Evolutionary conservation across 2,113 vertebrate genomes (phyloP).

Genomic region (Triplophysa dalaica): DNA sequence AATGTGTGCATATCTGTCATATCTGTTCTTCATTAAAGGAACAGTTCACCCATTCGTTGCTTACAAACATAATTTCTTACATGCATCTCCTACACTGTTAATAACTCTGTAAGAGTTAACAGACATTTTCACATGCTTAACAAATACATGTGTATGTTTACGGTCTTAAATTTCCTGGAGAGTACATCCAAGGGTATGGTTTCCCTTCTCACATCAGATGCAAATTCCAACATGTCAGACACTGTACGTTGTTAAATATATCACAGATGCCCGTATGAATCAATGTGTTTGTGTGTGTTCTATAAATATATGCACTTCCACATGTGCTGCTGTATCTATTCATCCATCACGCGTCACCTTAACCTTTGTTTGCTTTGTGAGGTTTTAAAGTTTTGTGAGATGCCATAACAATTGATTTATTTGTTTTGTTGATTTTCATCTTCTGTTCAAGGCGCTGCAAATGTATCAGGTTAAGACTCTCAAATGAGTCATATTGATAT

Average conservation of each 20-base stretch:
- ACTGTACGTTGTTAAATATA: not conserved
- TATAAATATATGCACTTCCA: not conserved
- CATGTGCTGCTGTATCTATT: not conserved
- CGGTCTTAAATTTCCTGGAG: not conserved
- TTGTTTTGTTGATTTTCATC: not conserved
- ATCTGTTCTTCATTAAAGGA: not conserved
- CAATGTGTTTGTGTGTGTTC: not conserved
- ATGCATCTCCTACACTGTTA: not conserved
- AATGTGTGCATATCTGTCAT: not conserved
- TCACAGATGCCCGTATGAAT: not conserved
- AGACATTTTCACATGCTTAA: not conserved
- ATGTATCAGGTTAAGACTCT: not conserved
- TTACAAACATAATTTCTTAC: too few relatives aligned
- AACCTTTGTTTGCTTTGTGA: not conserved
- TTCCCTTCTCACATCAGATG: constrained; percentile 7
- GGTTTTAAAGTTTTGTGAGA: constrained; percentile 3
- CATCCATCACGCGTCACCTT: not conserved
- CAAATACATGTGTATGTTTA: not conserved
- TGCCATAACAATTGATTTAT: not conserved
- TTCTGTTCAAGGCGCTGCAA: not conserved
- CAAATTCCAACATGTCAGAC: constrained; percentile 31
- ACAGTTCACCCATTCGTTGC: not conserved
- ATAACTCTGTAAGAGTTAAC: not conserved
- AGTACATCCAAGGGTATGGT: constrained; percentile 6
- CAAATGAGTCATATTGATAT: constrained; percentile 11